phyloP scores from a whole-genome alignment of 2,888 invertebrate genomes.

The Strigamia transsilvanica region DNA sequence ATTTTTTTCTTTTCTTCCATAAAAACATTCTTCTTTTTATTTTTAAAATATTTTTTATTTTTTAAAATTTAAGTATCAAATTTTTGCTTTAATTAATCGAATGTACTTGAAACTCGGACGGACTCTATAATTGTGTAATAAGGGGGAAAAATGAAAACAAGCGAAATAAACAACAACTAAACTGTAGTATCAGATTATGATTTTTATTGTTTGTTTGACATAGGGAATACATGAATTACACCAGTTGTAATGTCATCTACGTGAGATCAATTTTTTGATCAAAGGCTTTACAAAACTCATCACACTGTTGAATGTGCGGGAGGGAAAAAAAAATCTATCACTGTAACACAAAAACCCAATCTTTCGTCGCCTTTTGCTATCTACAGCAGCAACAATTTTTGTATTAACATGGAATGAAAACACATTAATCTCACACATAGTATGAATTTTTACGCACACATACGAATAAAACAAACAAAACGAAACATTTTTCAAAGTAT shows the following conservation, averaged over 20 bases:
- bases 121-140: too few relatives aligned
- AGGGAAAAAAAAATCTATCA: constrained; percentile 12
- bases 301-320: constrained; percentile 31
- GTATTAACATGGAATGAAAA: constrained; percentile 48
- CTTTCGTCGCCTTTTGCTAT: constrained; percentile 42
- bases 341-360: constrained; percentile 36
- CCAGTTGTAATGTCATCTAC: constrained; percentile 24
- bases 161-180: not conserved
- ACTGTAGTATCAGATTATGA: constrained; percentile 14
- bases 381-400: constrained; percentile 49
- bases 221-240: constrained; percentile 38
- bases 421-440: constrained; percentile 47
- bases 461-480: constrained; percentile 45
- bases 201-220: constrained; percentile 44
- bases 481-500: constrained; percentile 30
- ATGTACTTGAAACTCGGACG: too few relatives aligned
- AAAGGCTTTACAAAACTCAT: constrained; percentile 35
- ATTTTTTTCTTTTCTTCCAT: too few relatives aligned
- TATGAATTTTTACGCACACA: constrained; percentile 49
- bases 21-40: too few relatives aligned
- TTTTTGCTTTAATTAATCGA: too few relatives aligned
- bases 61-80: too few relatives aligned
- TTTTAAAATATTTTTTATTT: too few relatives aligned
- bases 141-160: not conserved
- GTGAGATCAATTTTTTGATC: constrained; percentile 40